These are phyloP conservation scores for Bombus confusus DNA, from an alignment of 1,140 invertebrate genomes.

Conservation along the genomic window DNA sequence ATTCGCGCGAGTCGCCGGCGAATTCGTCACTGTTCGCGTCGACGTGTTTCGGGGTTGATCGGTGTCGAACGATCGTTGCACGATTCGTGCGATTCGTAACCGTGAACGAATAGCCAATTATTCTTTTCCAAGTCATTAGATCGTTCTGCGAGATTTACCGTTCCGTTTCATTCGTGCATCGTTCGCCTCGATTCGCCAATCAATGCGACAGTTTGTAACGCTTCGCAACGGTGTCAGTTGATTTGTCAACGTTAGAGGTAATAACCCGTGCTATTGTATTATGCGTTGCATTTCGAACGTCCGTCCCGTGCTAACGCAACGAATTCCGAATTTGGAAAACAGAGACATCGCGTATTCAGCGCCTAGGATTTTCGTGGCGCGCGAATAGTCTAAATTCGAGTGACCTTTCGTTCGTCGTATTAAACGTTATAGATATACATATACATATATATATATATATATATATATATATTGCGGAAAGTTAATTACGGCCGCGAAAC, in stretches of 20 bases:
- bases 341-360: not conserved
- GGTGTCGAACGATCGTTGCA: not conserved
- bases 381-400: not conserved
- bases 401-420: not conserved
- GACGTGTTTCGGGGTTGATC: not conserved
- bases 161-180: not conserved
- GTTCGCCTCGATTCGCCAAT: slow-evolving; percentile 12
- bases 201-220: slow-evolving; percentile 21
- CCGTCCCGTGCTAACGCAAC: not conserved
- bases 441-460: too few species aligned
- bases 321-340: not conserved
- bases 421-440: not conserved
- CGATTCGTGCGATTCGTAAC: not conserved
- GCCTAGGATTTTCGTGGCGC: not conserved
- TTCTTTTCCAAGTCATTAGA: not conserved
- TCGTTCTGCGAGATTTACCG: not conserved
- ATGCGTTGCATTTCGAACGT: not conserved
- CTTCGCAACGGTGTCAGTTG: slow-evolving; percentile 28
- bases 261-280: slow-evolving; percentile 33
- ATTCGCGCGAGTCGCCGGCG: not conserved
- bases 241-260: slow-evolving; percentile 39
- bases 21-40: not conserved
- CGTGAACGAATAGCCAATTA: not conserved
- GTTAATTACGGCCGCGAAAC: not conserved
- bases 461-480: not conserved